Base-by-base conservation (phyloP, 2,797 vertebrate species). In the Basileuterus tristriatus region DNA sequence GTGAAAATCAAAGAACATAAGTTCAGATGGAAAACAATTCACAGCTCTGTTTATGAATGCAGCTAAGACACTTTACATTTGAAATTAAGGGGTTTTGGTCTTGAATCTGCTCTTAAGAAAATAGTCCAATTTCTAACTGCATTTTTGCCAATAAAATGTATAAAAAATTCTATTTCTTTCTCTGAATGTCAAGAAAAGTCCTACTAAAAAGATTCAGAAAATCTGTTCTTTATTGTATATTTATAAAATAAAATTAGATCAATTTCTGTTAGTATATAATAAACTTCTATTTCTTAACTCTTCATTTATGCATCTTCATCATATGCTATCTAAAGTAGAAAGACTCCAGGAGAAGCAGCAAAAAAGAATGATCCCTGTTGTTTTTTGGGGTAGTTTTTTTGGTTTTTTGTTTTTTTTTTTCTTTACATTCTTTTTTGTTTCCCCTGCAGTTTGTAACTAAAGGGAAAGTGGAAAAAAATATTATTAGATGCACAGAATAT, bases 1-100 rank as follows among this genome's bases (percentile, higher is more conserved):
- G 93, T 87, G 84, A 97, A 96, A 96, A 96, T 97, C 90, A 96
- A 96, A 96, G 96, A 94, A 95, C 64, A 46, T 86, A 91, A 95
- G 96, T 97, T 96, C 93, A 97, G 78, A 97, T 67, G 92, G 91
- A 93, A 95, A 92, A 96, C 85, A 93, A 94, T 84, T 91, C 89
- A 77, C 20, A 22, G 60, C 52, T 90, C 53, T 70, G 43, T 89
- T 96, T 96, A 96, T 93, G 74, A 92, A 95, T 76, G 74, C 67
- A 74, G 63, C 44, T 80, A 84, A 89, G 37, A 43, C 88, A 96
- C 72, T 96, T 96, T 94, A 90, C 88, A 92, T 92, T 56, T 89
- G 65, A 97, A 94, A 87, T 94, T 86, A 93, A 92, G 60, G 90
- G 65, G 14, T 47, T 91, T 89, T 6, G 8, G 36, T 87, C 62